Base-by-base conservation (phyloP, 2,797 vertebrate species). In the Gymnothorax javanicus region DNA sequence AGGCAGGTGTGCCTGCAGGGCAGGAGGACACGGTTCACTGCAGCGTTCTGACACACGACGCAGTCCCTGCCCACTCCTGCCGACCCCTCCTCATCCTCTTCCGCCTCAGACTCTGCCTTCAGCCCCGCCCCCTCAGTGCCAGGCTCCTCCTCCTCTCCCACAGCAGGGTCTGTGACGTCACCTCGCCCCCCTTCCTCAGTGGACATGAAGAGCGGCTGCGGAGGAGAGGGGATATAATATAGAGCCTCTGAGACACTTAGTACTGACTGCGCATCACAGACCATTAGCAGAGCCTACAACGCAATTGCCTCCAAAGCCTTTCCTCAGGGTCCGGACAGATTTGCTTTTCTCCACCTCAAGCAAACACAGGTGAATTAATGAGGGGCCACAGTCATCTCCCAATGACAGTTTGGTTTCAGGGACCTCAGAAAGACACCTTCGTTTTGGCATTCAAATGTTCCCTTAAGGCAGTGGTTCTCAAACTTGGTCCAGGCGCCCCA, bases 171-270 rank as follows among this genome's bases (percentile, higher is more conserved):
- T 25, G 67, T 62, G 83, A 20, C 20, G 33, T 67, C 87, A 50
- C 88, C 83, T 1, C 0, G 84, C 50, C 6, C 91, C 13, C 85
- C 87, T 3, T 89, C 95, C 9, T 95, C 97, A 84, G 98, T 96
- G 83, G 98, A 99, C 98, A 99, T 98, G 94, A 97, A 99, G 87
- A 99, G 97, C 88, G 98, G 97, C 98, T 99, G 92, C 15, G 11
- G 33, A 23, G 64, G 20, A 82, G 93, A 91, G 88, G 92, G 86
- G 90, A 60, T 87, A 23, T 79, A 62, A 87, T 54, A 64, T 8
- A 5, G 52, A 83, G 79, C 62, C 33, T n/a, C 11, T 25, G 59
- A 86, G 75, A 73, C 12, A 73, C 27, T 73, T 3, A 15, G 11
- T 9, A 73, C 71, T 33, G 71, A 73, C 27, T 13, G 71, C 33